Percentiles rank a stretch among this genome's conserved stretches.
phyloP scores from a whole-genome alignment of 2,113 vertebrate species.

The Hyperoodon ampullatus region DNA sequence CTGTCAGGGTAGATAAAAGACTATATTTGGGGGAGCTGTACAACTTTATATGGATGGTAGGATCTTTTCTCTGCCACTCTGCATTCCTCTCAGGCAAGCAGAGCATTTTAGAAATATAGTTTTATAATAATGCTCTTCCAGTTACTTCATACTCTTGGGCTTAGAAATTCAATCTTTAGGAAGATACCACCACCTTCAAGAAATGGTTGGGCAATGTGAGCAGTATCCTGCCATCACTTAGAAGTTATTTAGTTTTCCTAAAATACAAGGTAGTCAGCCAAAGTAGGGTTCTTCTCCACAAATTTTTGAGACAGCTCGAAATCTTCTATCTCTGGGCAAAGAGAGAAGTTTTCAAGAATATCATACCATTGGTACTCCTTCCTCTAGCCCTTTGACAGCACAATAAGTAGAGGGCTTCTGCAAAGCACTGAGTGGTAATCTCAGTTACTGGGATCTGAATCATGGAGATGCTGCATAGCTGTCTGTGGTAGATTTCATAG shows the following conservation, averaged over 20 bases:
- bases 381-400: background rate
- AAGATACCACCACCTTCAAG: background rate
- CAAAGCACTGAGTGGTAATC: background rate
- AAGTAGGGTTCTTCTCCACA: background rate
- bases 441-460: background rate
- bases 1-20: background rate
- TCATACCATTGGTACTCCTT: background rate
- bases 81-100: background rate
- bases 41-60: background rate
- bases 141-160: background rate
- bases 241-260: background rate
- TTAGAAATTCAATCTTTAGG: background rate
- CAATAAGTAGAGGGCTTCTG: background rate
- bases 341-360: background rate
- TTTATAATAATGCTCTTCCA: background rate
- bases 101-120: background rate
- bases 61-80: background rate
- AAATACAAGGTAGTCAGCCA: background rate
- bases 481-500: background rate
- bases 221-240: background rate
- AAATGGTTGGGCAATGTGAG: background rate
- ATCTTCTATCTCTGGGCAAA: background rate
- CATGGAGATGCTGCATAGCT: background rate
- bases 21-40: background rate
- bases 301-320: background rate